Percentiles rank a stretch among this genome's conserved stretches.
phyloP scores from a whole-genome alignment of 2,797 vertebrate genomes.

The Tapera naevia region DNA sequence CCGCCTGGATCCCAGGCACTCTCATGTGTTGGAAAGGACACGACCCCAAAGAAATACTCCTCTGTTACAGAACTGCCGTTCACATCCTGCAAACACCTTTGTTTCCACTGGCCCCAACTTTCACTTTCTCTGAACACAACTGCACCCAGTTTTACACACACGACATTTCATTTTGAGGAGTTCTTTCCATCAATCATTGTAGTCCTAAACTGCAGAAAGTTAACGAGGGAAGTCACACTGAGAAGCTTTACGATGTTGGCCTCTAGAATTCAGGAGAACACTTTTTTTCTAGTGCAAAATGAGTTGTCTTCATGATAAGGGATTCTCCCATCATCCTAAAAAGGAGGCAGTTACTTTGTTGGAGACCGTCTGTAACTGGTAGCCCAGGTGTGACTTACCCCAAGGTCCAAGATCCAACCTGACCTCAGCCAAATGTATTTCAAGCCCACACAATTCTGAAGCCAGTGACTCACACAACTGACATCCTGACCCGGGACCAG shows the following conservation, averaged over 20 bases:
- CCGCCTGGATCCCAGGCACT: background rate
- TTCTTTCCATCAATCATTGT: background rate
- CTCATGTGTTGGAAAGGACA: background rate
- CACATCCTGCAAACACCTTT: background rate
- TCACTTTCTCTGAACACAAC: slow-evolving; percentile 25
- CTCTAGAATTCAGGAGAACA: background rate
- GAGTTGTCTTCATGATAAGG: background rate
- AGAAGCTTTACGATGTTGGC: accelerated
- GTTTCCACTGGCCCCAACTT: background rate
- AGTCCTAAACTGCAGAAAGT: background rate
- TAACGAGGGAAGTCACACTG: background rate
- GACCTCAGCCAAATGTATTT: background rate
- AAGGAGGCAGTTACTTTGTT: background rate
- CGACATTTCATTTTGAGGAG: background rate
- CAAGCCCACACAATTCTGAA: background rate
- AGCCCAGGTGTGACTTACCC: background rate
- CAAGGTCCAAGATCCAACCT: background rate
- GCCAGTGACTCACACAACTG: background rate
- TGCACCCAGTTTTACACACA: background rate
- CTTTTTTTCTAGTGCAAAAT: background rate
- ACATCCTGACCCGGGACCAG: background rate
- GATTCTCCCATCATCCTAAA: background rate
- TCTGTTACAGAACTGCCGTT: background rate
- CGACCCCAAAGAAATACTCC: background rate
- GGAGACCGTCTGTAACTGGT: background rate